Evolutionary conservation across 2,113 vertebrate genomes (phyloP).

Genomic region (Psittacus erithacus): DNA sequence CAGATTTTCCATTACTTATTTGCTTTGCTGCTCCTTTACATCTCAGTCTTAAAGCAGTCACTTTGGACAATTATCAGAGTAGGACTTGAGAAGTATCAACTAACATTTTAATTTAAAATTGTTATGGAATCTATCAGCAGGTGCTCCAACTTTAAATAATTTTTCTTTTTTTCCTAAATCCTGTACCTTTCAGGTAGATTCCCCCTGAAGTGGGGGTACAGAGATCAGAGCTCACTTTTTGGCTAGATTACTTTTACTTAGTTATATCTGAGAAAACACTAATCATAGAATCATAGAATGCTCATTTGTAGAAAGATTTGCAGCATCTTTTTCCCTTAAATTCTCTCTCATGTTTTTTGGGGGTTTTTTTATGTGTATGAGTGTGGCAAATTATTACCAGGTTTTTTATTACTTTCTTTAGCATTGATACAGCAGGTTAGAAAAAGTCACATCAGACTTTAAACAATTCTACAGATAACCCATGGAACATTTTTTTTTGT

Average conservation of each 20-base stretch:
- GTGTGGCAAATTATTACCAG: neutral
- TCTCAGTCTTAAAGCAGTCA: neutral
- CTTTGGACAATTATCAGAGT: neutral
- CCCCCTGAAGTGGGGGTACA: neutral
- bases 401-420: neutral
- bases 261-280: neutral
- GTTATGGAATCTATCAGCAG: neutral
- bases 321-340: neutral
- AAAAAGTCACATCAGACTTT: neutral
- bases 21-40: conserved; percentile 8
- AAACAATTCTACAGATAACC: conserved; percentile 44
- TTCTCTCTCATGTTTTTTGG: neutral
- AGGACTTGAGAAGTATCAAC: neutral
- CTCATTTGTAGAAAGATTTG: neutral
- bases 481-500: conserved; percentile 41
- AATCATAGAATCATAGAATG: neutral
- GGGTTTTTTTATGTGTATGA: too few species aligned
- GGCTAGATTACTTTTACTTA: neutral
- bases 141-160: neutral
- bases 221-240: neutral
- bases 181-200: neutral
- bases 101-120: conserved; percentile 37
- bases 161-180: neutral
- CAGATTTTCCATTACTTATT: conserved; percentile 1
- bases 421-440: neutral